Conservation (phyloP, 2,113 vertebrate genomes). For the Bubo scandiacus region DNA sequence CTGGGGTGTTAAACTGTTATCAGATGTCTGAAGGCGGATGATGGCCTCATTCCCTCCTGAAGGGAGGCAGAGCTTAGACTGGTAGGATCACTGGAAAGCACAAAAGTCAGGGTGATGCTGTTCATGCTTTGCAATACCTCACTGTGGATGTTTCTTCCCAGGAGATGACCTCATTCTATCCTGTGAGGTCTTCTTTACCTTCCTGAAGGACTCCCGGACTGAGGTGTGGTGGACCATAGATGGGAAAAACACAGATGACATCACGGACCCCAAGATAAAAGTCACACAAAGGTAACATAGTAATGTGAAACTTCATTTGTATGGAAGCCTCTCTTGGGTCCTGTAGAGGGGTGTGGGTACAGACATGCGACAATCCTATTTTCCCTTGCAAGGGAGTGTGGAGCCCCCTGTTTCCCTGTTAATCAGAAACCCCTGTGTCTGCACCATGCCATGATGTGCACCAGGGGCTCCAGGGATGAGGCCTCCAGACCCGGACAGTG, state of each 20-base stretch:
- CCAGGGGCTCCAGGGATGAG: not conserved
- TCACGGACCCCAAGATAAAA: slow-evolving; percentile 67
- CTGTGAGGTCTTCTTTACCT: slow-evolving; percentile 80
- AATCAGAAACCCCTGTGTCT: not conserved
- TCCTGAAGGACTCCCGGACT: slow-evolving; percentile 69
- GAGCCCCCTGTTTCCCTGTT: not conserved
- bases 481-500: not conserved
- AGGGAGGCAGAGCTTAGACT: not conserved
- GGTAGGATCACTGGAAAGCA: not conserved
- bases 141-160: not conserved
- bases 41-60: not conserved
- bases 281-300: slow-evolving; percentile 56
- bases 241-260: slow-evolving; percentile 78
- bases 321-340: not conserved
- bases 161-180: slow-evolving; percentile 71
- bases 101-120: not conserved
- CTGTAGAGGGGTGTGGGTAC: not conserved
- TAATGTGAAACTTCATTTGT: not conserved
- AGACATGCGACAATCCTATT: not conserved
- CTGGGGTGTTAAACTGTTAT: not conserved
- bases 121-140: not conserved
- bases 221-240: slow-evolving; percentile 93
- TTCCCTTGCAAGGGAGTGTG: not conserved
- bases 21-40: not conserved
- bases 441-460: not conserved